Percentiles rank a stretch among this genome's conserved stretches.
Evolutionary conservation across 2,888 invertebrate species (phyloP).

Genomic region (Emesis castigata): DNA sequence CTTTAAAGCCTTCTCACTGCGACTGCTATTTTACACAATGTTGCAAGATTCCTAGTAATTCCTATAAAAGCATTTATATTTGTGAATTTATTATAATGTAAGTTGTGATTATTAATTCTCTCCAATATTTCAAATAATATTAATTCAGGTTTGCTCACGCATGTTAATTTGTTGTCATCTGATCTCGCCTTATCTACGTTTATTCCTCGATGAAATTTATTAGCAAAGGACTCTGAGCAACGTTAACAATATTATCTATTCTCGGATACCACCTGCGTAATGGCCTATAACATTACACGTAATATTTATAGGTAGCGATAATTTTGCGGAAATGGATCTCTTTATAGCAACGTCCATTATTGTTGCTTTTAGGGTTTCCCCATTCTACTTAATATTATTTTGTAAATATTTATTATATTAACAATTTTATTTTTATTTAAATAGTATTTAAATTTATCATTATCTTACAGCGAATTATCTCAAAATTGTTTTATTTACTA

Average conservation of each 20-base stretch:
- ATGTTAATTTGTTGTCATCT: slow-evolving; percentile 83
- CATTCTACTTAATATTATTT: neutral
- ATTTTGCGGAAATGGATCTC: slow-evolving; percentile 33
- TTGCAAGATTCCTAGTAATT: neutral
- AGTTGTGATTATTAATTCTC: neutral
- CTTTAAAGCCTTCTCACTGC: neutral
- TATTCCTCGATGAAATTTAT: slow-evolving; percentile 74
- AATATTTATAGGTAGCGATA: slow-evolving; percentile 46
- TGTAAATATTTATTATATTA: neutral
- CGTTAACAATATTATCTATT: slow-evolving; percentile 41
- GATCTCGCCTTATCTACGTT: slow-evolving; percentile 77
- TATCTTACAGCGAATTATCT: too few relatives aligned
- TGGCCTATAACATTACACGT: slow-evolving; percentile 46
- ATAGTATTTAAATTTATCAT: too few relatives aligned
- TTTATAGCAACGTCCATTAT: neutral
- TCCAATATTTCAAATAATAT: neutral
- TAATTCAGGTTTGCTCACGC: slow-evolving; percentile 74
- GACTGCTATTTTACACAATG: neutral
- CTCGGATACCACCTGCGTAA: slow-evolving; percentile 54
- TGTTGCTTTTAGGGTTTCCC: neutral
- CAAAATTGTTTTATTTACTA: too few relatives aligned
- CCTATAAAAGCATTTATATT: neutral
- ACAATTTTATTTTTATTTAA: neutral
- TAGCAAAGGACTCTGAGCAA: slow-evolving; percentile 77
- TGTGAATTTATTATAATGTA: slow-evolving; percentile 12